Conservation (phyloP, 2,888 invertebrate species). For the Lasioglossum calceatum region DNA sequence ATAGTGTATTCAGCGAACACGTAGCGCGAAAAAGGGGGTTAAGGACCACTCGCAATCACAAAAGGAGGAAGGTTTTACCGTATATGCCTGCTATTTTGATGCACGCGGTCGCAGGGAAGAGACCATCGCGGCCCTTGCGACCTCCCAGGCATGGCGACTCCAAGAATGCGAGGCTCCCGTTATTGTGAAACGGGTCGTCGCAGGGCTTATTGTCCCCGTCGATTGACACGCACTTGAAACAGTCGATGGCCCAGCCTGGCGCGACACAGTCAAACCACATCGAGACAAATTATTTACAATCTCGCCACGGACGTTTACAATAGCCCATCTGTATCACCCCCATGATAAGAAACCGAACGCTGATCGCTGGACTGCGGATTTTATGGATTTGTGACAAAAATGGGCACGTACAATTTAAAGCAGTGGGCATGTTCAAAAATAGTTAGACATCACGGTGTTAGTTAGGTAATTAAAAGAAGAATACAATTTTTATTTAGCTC, state of each 20-base stretch:
- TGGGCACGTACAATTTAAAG: too few relatives aligned
- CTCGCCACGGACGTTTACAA: too few relatives aligned
- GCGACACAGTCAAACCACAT: background rate
- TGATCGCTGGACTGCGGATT: background rate
- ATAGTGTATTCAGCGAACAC: slow-evolving; percentile 49
- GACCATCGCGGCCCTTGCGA: slow-evolving; percentile 95
- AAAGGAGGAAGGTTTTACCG: slow-evolving; percentile 87
- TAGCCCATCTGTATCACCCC: too few relatives aligned
- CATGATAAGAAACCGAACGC: background rate
- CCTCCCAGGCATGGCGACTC: slow-evolving; percentile 98
- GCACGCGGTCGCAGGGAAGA: slow-evolving; percentile 98
- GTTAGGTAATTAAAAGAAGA: too few relatives aligned
- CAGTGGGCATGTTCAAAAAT: too few relatives aligned
- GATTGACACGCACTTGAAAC: slow-evolving; percentile 98
- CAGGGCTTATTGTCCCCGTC: slow-evolving; percentile 94
- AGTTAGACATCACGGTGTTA: too few relatives aligned
- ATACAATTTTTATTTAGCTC: too few relatives aligned
- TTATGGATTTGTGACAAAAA: background rate
- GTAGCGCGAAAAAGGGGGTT: slow-evolving; percentile 43
- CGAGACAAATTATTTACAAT: background rate
- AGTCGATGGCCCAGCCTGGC: slow-evolving; percentile 90
- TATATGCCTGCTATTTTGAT: slow-evolving; percentile 97
- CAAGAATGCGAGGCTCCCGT: slow-evolving; percentile 92
- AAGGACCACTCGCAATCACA: slow-evolving; percentile 50
- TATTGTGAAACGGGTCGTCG: slow-evolving; percentile 98